Evolutionary conservation across 2,888 invertebrate species (phyloP), one percentile per base, ranked within the genome.

Genomic region (Corbicula japonica): DNA sequence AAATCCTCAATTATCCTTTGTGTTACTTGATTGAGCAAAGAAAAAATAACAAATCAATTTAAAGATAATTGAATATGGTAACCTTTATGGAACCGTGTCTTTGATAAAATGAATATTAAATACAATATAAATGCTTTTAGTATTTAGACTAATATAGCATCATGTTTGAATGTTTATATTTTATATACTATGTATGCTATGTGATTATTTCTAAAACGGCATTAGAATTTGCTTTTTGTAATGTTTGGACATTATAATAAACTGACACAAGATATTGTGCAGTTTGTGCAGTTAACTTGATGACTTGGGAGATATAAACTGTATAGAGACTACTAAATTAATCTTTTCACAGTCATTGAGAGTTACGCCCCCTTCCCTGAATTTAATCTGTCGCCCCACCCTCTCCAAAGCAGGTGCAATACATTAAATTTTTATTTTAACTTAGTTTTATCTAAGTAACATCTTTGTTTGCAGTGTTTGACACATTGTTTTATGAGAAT

Each of bases 381-480:
- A n/a, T n/a, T n/a, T n/a, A 23, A 21, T 21, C 38, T 23, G 23
- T 21, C 18, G 10, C 23, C 58, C 46, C 56, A 15, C 44, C 34
- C 44, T 21, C 23, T 38, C 26, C 28, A 35, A 46, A 56, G 48
- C 58, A 69, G 58, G 70, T 70, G 70, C 60, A 70, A 61, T 70
- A 48, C 35, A 34, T 65, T n/a, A n/a, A n/a, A n/a, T n/a, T n/a
- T 50, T 41, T 34, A 52, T 60, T 70, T 58, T 60, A 38, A 46
- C 34, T 61, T 44, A 61, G 63, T 63, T 48, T n/a, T 72, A 23
- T 56, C 44, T 50, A 62, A 15, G 72, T 63, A 46, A 54, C 34
- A 60, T 44, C 26, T 70, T 68, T 62, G 77, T 78, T 78, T 78
- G 77, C 77, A 44, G 77, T 78, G 77, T 73, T 52, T 54, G 68